Evolutionary conservation across 2,113 vertebrate species (phyloP).

Genomic region (Pachyramphus minor): DNA sequence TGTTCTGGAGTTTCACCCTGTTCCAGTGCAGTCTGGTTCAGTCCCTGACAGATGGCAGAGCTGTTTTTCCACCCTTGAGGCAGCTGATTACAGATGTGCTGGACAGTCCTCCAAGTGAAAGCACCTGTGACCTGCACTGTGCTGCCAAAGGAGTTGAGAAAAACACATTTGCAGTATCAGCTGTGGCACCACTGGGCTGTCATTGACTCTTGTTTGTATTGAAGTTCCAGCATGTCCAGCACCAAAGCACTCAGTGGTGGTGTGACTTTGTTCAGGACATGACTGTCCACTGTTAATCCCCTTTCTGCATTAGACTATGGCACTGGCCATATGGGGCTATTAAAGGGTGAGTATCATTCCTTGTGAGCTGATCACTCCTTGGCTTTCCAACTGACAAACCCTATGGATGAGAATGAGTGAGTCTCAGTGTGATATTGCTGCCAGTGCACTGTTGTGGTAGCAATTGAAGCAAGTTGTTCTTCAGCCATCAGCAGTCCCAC

Average conservation of each 20-base stretch:
- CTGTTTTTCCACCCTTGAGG: background rate
- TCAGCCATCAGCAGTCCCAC: background rate
- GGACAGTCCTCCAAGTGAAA: background rate
- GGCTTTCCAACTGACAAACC: background rate
- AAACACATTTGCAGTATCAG: background rate
- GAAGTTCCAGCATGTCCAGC: background rate
- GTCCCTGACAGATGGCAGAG: accelerated
- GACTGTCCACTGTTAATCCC: background rate
- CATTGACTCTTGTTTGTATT: background rate
- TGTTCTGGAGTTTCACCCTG: background rate
- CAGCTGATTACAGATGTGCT: background rate
- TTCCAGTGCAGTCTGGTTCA: background rate
- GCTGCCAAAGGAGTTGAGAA: background rate
- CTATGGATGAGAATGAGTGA: background rate
- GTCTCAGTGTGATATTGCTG: background rate
- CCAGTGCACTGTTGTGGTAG: background rate
- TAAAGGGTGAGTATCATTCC: background rate
- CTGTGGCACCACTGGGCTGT: background rate
- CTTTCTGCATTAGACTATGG: background rate
- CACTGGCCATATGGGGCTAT: background rate
- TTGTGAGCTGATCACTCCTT: background rate
- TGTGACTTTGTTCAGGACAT: background rate
- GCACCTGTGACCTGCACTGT: background rate
- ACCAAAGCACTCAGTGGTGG: background rate
- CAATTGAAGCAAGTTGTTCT: background rate